Conservation (phyloP, 2,797 vertebrate genomes). For the Helostoma temminkii region DNA sequence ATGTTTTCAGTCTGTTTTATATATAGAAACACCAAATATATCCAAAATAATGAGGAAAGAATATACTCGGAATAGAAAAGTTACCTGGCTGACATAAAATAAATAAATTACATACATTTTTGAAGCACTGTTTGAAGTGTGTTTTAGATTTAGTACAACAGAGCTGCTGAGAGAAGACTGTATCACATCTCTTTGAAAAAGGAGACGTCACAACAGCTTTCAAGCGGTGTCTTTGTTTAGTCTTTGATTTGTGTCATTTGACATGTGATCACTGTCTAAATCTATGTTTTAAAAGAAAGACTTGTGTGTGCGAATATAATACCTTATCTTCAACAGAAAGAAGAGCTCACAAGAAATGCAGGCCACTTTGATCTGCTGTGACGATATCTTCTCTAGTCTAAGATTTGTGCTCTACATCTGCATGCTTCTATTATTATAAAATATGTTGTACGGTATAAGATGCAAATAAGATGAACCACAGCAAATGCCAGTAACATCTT, state of each 20-base stretch:
- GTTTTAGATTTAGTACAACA: not conserved
- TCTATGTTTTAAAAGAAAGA: conserved; percentile 23
- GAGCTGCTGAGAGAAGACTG: conserved; percentile 8
- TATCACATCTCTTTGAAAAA: conserved; percentile 31
- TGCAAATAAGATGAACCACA: conserved; percentile 30
- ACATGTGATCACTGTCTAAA: conserved; percentile 37
- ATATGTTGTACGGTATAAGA: conserved; percentile 38
- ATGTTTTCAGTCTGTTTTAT: not conserved
- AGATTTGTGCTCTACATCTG: conserved; percentile 3
- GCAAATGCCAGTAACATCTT: conserved; percentile 29
- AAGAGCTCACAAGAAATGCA: conserved; percentile 12
- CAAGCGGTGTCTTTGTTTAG: conserved; percentile 37
- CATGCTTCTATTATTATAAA: conserved; percentile 15
- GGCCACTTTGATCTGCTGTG: conserved; percentile 33
- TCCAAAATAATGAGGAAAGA: conserved; percentile 7
- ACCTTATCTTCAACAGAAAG: conserved; percentile 34
- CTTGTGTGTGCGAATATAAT: not conserved
- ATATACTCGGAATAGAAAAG: too few relatives aligned
- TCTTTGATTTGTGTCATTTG: conserved; percentile 37
- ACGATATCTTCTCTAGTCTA: conserved; percentile 22
- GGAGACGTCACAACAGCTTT: conserved; percentile 23
- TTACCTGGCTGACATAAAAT: not conserved
- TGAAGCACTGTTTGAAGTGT: conserved; percentile 14
- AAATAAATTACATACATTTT: not conserved
- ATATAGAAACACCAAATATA: conserved; percentile 1